phyloP scores from a whole-genome alignment of 2,797 vertebrate species.

The Hippocampus kuda region DNA sequence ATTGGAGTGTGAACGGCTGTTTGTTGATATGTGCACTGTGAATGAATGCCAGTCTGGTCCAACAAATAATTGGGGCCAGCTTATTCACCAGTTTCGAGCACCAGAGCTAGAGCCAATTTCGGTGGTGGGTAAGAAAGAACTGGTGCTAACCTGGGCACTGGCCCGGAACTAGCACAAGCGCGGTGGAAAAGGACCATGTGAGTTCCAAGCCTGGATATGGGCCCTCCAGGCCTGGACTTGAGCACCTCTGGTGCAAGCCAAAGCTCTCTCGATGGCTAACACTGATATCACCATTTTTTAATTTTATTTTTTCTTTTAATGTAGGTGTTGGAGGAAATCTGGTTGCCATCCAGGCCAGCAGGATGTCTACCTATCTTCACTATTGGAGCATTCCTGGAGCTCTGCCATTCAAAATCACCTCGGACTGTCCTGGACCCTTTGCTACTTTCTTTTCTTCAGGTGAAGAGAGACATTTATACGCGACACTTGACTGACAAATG shows the following conservation, averaged over 20 bases:
- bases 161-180: too few relatives aligned
- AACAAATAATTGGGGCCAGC: too few relatives aligned
- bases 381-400: conserved; percentile 85
- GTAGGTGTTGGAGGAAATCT: conserved; percentile 92
- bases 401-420: conserved; percentile 83
- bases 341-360: conserved; percentile 92
- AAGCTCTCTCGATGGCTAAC: not conserved
- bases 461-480: conserved; percentile 29
- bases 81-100: too few relatives aligned
- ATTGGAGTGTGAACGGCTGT: too few relatives aligned
- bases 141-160: too few relatives aligned
- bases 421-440: conserved; percentile 82
- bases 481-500: not conserved
- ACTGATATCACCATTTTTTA: not conserved
- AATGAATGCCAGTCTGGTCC: too few relatives aligned
- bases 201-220: too few relatives aligned
- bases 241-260: not conserved
- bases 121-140: too few relatives aligned
- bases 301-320: not conserved
- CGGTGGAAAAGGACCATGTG: too few relatives aligned
- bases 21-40: too few relatives aligned
- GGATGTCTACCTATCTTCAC: conserved; percentile 92
- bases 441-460: conserved; percentile 83
- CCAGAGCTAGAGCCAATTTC: too few relatives aligned
- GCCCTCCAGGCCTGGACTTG: too few relatives aligned